Conservation (phyloP, 2,797 vertebrate genomes). For the Peromyscus attwateri region DNA sequence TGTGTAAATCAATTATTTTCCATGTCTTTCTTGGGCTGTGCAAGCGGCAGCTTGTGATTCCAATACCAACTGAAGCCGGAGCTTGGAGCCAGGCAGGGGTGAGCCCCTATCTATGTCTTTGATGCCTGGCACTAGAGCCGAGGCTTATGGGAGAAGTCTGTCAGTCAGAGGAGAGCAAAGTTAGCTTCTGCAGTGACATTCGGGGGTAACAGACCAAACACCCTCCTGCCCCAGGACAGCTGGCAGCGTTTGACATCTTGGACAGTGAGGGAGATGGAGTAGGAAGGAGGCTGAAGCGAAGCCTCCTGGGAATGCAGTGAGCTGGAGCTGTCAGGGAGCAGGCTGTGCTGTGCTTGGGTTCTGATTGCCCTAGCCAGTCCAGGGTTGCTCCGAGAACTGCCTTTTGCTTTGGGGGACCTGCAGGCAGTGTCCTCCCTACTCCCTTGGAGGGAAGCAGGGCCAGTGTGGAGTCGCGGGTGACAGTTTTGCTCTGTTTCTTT, state of each 20-base stretch:
- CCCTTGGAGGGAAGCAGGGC: not conserved
- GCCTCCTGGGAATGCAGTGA: not conserved
- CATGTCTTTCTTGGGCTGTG: constrained; percentile 21
- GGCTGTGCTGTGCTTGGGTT: accelerated
- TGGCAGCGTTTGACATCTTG: not conserved
- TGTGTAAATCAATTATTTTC: not conserved
- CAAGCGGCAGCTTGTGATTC: constrained; percentile 77
- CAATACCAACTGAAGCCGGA: constrained; percentile 66
- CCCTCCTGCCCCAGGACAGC: not conserved
- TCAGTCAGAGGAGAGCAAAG: not conserved
- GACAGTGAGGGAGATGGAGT: not conserved
- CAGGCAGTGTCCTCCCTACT: too few relatives aligned
- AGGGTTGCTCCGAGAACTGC: too few relatives aligned
- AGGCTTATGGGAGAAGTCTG: not conserved
- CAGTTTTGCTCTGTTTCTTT: not conserved
- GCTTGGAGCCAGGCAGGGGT: constrained; percentile 53
- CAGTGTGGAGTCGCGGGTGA: not conserved
- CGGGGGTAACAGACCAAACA: not conserved
- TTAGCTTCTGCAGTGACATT: not conserved
- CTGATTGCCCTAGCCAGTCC: accelerated
- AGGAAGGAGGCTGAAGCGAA: accelerated
- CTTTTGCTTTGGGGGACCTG: not conserved
- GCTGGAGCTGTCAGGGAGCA: accelerated
- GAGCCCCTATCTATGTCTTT: constrained; percentile 48
- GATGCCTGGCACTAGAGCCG: accelerated